phyloP scores from a whole-genome alignment of 2,113 vertebrate genomes.

The Xiphias gladius region DNA sequence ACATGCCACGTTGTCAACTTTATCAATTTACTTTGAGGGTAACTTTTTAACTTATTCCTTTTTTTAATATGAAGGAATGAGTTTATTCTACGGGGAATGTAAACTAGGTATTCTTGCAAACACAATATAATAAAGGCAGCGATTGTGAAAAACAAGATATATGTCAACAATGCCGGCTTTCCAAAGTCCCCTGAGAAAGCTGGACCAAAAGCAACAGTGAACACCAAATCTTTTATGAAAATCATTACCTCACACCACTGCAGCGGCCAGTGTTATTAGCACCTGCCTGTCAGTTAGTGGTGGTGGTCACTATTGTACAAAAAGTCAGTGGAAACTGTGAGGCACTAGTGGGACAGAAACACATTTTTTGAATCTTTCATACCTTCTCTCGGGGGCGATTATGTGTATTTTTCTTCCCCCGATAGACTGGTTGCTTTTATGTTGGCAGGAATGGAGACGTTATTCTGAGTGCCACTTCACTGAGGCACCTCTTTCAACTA shows the following conservation, averaged over 20 bases:
- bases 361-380: conserved; percentile 60
- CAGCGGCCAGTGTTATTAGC: conserved; percentile 29
- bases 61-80: neutral
- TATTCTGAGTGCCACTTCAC: conserved; percentile 58
- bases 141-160: neutral
- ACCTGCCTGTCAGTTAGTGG: conserved; percentile 31
- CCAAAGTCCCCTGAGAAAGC: neutral
- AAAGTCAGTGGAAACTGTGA: conserved; percentile 36
- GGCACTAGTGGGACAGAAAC: conserved; percentile 42
- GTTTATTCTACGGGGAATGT: neutral
- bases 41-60: no score
- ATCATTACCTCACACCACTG: conserved; percentile 26
- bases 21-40: neutral
- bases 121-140: neutral
- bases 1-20: neutral
- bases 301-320: conserved; percentile 43
- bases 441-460: conserved; percentile 57
- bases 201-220: conserved; percentile 19
- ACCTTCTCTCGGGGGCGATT: conserved; percentile 54
- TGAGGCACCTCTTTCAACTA: conserved; percentile 62
- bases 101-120: neutral
- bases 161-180: conserved; percentile 5
- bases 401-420: conserved; percentile 45
- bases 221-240: conserved; percentile 1
- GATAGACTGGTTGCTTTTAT: conserved; percentile 63